Evolutionary conservation across 2,888 invertebrate species (phyloP).

Genomic region (Nesidiocoris tenuis): DNA sequence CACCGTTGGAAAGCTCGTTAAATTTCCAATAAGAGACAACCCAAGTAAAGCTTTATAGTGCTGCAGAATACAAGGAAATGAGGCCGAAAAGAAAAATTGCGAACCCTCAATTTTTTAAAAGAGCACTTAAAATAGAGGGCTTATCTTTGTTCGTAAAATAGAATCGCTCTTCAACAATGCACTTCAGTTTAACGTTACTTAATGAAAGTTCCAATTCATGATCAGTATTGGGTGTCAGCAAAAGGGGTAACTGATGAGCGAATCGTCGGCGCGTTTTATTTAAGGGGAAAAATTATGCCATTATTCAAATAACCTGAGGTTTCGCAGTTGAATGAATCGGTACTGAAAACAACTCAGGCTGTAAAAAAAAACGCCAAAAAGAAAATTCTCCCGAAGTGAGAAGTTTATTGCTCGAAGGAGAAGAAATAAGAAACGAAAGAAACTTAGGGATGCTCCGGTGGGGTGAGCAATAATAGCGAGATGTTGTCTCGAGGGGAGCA

Average conservation of each 20-base stretch:
- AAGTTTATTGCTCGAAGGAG: conserved; percentile 31
- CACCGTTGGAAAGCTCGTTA: too few relatives aligned
- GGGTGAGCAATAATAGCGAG: conserved; percentile 27
- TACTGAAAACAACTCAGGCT: conserved; percentile 29
- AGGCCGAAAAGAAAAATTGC: too few relatives aligned
- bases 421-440: conserved; percentile 1
- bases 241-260: neutral
- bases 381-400: conserved; percentile 20
- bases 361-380: conserved; percentile 24
- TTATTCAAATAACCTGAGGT: conserved; percentile 29
- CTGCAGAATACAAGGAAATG: too few relatives aligned
- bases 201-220: too few relatives aligned
- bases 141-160: too few relatives aligned
- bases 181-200: too few relatives aligned
- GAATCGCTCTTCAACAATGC: too few relatives aligned
- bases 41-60: too few relatives aligned
- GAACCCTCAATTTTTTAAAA: too few relatives aligned
- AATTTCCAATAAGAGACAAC: too few relatives aligned
- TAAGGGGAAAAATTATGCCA: conserved; percentile 19
- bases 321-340: conserved; percentile 19
- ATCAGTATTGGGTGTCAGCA: too few relatives aligned
- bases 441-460: neutral
- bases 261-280: neutral
- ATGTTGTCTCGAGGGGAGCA: conserved; percentile 11
- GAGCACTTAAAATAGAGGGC: too few relatives aligned